Conservation (phyloP, 2,113 vertebrate species). For the Boulengeromyrus knoepffleri region DNA sequence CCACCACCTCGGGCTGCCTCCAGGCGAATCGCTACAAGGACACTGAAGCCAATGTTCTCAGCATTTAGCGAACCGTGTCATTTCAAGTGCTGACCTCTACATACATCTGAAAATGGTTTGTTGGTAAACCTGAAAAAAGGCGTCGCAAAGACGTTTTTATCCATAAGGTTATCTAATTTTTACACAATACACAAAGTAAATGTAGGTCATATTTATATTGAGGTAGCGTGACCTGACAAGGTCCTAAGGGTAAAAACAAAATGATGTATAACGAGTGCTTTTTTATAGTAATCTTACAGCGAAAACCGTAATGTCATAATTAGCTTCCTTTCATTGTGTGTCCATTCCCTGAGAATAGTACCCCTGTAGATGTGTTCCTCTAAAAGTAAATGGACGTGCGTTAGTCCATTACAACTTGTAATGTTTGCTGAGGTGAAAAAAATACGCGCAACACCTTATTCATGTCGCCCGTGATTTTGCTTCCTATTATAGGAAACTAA, state of each 20-base stretch:
- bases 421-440: neutral
- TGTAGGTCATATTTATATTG: neutral
- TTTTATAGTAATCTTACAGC: neutral
- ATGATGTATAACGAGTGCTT: neutral
- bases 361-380: neutral
- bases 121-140: neutral
- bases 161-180: neutral
- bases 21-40: neutral
- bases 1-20: neutral
- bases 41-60: neutral
- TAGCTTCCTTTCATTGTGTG: neutral
- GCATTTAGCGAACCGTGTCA: neutral
- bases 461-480: neutral
- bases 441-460: neutral
- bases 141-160: neutral
- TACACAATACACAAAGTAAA: neutral
- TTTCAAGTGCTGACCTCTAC: neutral
- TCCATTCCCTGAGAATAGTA: neutral
- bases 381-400: neutral
- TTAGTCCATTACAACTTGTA: neutral
- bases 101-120: neutral
- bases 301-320: neutral
- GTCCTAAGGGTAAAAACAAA: neutral
- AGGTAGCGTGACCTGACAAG: neutral
- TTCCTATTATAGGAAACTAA: neutral